phyloP scores from a whole-genome alignment of 2,888 invertebrate species.

The Amphimallon solstitiale region DNA sequence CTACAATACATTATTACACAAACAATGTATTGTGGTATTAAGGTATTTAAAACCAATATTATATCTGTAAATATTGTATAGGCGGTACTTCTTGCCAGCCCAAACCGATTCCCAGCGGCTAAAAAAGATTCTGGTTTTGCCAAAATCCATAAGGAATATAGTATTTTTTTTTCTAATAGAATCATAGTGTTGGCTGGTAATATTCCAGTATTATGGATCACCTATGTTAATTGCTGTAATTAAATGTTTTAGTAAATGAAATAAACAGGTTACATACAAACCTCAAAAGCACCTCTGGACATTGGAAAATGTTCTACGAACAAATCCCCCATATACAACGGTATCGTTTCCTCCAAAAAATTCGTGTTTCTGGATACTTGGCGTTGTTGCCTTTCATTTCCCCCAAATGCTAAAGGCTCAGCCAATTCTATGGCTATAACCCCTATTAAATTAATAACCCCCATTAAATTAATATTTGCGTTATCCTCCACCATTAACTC shows the following conservation, averaged over 20 bases:
- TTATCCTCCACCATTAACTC: too few relatives aligned
- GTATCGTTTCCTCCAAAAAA: not conserved
- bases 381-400: not conserved
- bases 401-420: not conserved
- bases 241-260: not conserved
- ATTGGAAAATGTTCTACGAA: not conserved
- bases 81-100: not conserved
- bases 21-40: not conserved
- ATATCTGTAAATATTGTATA: not conserved
- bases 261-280: not conserved
- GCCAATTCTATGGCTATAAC: not conserved
- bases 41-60: not conserved
- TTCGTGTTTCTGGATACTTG: not conserved
- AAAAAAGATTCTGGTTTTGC: not conserved
- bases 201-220: not conserved
- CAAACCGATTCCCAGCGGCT: too few relatives aligned
- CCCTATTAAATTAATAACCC: too few relatives aligned
- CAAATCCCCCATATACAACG: not conserved
- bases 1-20: too few relatives aligned
- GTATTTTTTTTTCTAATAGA: not conserved
- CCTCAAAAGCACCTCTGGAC: not conserved
- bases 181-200: not conserved
- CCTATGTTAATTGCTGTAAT: not conserved
- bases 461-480: too few relatives aligned
- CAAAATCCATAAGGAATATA: not conserved